Evolutionary conservation across 2,888 invertebrate species (phyloP).

Genomic region (Girardia tigrina): DNA sequence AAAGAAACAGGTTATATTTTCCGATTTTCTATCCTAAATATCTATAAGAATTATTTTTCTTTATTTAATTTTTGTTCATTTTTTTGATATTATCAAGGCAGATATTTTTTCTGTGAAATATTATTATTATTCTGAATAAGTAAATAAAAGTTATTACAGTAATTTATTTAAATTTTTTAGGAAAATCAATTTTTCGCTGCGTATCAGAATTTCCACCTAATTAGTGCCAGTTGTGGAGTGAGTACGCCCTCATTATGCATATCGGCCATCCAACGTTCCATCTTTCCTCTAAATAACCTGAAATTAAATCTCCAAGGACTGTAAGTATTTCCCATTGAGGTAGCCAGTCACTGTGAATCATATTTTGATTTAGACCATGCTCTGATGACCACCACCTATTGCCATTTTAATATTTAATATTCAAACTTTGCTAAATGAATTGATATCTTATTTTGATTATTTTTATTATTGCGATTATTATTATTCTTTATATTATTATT

Average conservation of each 20-base stretch:
- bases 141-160: not conserved
- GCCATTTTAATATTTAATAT: not conserved
- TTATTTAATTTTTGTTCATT: no score
- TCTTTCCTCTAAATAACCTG: not conserved
- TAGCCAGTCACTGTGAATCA: not conserved
- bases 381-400: not conserved
- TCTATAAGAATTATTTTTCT: no score
- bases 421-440: not conserved
- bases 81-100: no score
- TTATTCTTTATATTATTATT: not conserved
- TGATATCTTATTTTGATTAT: not conserved
- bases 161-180: not conserved
- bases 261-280: not conserved
- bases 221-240: not conserved
- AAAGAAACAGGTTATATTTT: no score
- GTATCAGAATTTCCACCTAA: not conserved
- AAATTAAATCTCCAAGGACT: not conserved
- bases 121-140: no score
- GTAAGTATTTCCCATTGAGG: not conserved
- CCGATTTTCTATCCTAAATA: no score
- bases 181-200: not conserved
- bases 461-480: not conserved
- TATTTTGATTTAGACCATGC: not conserved
- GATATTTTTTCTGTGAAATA: no score
- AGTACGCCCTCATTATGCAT: not conserved